A percentile compares a stretch with the other conserved stretches of the same genome.
phyloP scores from a whole-genome alignment of 2,113 vertebrate species.

The Leucoraja erinaceus region DNA sequence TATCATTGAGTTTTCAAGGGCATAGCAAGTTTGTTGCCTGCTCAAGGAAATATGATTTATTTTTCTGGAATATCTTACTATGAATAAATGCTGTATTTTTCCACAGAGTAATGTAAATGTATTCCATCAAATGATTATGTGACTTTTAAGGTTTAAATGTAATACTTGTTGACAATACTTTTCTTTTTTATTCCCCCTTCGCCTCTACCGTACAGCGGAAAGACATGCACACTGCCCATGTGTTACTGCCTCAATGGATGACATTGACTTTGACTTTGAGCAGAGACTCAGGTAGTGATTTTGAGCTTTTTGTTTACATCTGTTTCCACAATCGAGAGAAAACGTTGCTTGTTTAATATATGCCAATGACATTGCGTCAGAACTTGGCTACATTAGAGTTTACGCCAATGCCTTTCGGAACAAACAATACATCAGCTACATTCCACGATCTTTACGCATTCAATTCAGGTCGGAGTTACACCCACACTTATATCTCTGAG shows the following conservation, averaged over 20 bases:
- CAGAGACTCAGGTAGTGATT: constrained; percentile 80
- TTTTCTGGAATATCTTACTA: background rate
- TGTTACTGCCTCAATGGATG: constrained; percentile 89
- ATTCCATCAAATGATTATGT: background rate
- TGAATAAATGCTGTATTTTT: background rate
- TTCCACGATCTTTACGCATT: background rate
- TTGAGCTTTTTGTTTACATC: background rate
- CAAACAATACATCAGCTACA: background rate
- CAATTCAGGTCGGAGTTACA: background rate
- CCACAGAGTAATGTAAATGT: background rate
- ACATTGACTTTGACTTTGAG: constrained; percentile 92
- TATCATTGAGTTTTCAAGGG: background rate
- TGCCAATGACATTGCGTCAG: too few species aligned
- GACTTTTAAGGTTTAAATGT: background rate
- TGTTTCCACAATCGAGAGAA: background rate
- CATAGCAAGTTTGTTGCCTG: background rate
- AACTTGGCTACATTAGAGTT: background rate
- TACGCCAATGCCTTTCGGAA: background rate
- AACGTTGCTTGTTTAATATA: background rate
- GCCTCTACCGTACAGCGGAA: constrained; percentile 65
- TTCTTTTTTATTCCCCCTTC: background rate
- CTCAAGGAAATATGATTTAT: background rate
- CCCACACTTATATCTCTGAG: background rate
- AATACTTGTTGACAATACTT: background rate
- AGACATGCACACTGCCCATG: constrained; percentile 81